phyloP scores from a whole-genome alignment of 2,113 vertebrate species.

The Bathybates hornii region DNA sequence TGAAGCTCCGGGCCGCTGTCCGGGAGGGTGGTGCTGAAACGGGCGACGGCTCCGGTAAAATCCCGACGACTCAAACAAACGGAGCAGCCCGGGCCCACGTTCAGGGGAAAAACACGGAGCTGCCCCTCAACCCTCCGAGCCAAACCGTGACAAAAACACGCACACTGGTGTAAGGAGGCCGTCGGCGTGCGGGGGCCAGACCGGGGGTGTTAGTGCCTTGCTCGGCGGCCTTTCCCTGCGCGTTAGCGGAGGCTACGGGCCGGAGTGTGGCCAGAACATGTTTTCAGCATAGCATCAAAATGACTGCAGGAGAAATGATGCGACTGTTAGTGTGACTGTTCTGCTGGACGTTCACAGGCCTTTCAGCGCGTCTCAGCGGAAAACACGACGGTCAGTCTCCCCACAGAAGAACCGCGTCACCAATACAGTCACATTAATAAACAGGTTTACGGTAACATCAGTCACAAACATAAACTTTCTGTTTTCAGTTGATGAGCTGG shows the following conservation, averaged over 20 bases:
- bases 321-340: accelerated
- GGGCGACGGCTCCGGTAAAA: neutral
- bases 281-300: neutral
- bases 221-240: neutral
- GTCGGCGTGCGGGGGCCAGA: accelerated
- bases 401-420: neutral
- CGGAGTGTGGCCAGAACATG: accelerated
- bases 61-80: neutral
- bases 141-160: neutral
- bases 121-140: neutral
- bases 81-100: neutral
- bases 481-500: neutral
- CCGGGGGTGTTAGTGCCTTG: neutral
- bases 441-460: accelerated
- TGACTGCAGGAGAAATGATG: neutral
- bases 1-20: neutral
- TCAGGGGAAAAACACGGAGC: neutral
- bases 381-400: neutral
- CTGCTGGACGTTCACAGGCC: neutral
- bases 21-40: constrained; percentile 27
- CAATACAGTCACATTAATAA: neutral
- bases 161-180: neutral
- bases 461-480: neutral
- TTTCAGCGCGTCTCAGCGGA: neutral
- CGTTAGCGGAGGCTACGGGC: neutral